Evolutionary conservation across 2,888 invertebrate species (phyloP), one percentile per base, ranked within the genome.

Genomic region (Torymus tubicola): DNA sequence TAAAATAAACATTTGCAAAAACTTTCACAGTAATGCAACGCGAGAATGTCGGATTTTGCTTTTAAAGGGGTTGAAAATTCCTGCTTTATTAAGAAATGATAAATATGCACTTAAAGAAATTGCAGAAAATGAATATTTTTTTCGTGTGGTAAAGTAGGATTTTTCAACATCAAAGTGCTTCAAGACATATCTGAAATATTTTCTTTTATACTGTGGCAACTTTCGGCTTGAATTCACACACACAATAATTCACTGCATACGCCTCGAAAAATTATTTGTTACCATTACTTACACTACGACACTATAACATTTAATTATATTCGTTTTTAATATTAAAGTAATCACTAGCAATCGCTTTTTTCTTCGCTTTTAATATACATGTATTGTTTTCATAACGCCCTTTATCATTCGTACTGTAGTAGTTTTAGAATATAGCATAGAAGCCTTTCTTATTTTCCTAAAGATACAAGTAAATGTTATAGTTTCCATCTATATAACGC

Each of bases 221-320:
- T 69, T 58, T 24, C 2, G 8, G 69, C 69, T 69, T 42, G 5
- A 58, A 69, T 42, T 69, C 21, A 57, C 16, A n/a, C 16, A n/a
- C 63, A 52, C 1, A 61, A 42, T 60, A 61, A 53, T 16, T 55
- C n/a, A 63, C 16, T 55, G 42, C 42, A 70, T 60, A 70, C 69
- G 42, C 8, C 42, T 10, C 52, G 11, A 55, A 53, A 21, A 24
- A 52, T 53, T 5, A 24, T 72, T 52, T 31, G 24, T 16, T 42
- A 52, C 8, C 11, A 52, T 52, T 1, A 64, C 42, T 42, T 42
- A 42, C 42, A 42, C 42, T 42, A 42, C 8, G 8, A 42, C 42
- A 42, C 42, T 42, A 42, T 42, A 42, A 42, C 42, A 42, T 1
- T 42, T 42, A 42, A 42, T 8, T 8, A 2, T 21, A 21, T 21